Percentiles rank a stretch among this genome's conserved stretches.
These are phyloP conservation scores for Rhea pennata DNA, from an alignment of 2,113 vertebrate species.

Conservation along the genomic window DNA sequence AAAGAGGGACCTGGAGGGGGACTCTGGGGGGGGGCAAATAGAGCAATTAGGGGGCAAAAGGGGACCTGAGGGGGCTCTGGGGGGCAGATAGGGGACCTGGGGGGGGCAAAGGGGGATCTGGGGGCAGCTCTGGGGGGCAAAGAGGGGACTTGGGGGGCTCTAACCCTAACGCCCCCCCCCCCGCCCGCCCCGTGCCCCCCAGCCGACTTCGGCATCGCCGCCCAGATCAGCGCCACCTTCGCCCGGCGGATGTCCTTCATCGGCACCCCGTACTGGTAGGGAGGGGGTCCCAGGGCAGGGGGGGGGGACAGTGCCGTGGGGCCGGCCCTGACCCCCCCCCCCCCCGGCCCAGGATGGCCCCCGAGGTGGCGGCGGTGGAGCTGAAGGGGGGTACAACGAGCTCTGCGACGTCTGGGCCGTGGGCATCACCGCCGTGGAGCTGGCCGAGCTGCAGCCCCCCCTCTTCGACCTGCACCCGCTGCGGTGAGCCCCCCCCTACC, in stretches of 20 bases:
- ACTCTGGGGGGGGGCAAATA: too few relatives aligned
- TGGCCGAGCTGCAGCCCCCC: conserved; percentile 89
- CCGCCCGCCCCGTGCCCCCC: too few relatives aligned
- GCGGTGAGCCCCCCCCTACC: conserved; percentile 77
- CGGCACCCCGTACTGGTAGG: conserved; percentile 91
- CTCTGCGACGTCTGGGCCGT: conserved; percentile 93
- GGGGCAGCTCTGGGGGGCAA: neutral
- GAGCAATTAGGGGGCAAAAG: too few relatives aligned
- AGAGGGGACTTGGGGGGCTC: too few relatives aligned
- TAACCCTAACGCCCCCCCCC: neutral
- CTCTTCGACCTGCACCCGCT: conserved; percentile 91
- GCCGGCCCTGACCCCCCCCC: too few relatives aligned
- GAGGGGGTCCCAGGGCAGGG: too few relatives aligned
- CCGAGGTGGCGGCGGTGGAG: conserved; percentile 91
- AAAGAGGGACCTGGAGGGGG: neutral
- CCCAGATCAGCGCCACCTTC: conserved; percentile 90
- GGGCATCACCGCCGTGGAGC: conserved; percentile 91
- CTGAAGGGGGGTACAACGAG: conserved; percentile 93
- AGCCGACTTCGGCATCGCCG: conserved; percentile 94
- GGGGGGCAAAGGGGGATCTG: too few relatives aligned
- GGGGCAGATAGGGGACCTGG: neutral
- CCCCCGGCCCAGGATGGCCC: conserved; percentile 86
- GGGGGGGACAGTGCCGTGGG: neutral
- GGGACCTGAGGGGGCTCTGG: neutral
- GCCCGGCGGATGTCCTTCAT: conserved; percentile 92